phyloP scores from a whole-genome alignment of 2,797 vertebrate species.

The Lepus townsendii region DNA sequence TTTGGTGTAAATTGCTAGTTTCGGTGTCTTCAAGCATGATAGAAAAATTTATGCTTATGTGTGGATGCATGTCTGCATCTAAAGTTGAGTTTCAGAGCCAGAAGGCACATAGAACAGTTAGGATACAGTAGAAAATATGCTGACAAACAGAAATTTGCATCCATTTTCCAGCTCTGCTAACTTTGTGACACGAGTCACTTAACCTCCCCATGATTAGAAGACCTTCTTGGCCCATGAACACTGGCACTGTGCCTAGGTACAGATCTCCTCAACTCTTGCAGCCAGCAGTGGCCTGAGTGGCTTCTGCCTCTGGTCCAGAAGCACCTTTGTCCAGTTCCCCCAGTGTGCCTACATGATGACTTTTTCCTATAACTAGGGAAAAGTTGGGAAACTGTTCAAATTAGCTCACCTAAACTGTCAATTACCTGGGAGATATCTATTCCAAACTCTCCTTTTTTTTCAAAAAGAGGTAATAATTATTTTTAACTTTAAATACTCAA shows the following conservation, averaged over 20 bases:
- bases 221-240: background rate
- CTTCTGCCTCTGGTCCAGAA: constrained; percentile 44
- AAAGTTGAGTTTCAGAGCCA: constrained; percentile 63
- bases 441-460: background rate
- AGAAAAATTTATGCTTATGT: constrained; percentile 44
- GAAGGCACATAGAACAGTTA: constrained; percentile 55
- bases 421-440: constrained; percentile 10
- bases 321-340: background rate
- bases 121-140: constrained; percentile 36
- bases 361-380: constrained; percentile 20
- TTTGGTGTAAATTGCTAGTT: constrained; percentile 66
- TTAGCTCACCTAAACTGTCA: background rate
- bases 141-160: constrained; percentile 38
- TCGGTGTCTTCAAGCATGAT: constrained; percentile 73
- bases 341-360: background rate
- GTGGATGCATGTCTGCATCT: constrained; percentile 32
- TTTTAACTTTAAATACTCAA: constrained; percentile 71
- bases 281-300: background rate
- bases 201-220: background rate
- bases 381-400: background rate
- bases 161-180: constrained; percentile 25
- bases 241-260: background rate
- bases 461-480: constrained; percentile 44
- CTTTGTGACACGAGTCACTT: constrained; percentile 36
- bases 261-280: background rate